Percentiles rank a stretch among this genome's conserved stretches.
Evolutionary conservation across 2,113 vertebrate genomes (phyloP).

Genomic region (Stegostoma tigrinum): DNA sequence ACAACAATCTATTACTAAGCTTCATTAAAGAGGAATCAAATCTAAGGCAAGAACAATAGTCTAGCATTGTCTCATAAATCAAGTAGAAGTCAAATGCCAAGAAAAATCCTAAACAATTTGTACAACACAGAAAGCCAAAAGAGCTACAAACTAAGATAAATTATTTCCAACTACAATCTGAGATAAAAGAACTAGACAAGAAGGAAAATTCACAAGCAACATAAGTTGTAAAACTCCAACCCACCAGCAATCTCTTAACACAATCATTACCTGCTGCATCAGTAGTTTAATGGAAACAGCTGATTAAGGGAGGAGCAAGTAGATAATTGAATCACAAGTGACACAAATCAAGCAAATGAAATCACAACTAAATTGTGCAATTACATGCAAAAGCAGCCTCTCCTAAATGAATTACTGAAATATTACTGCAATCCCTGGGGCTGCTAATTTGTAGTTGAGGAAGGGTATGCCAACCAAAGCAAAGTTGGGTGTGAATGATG

Average conservation of each 20-base stretch:
- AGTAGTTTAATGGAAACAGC: background rate
- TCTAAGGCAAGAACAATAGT: background rate
- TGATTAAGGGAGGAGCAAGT: slow-evolving; percentile 10
- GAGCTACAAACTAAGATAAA: background rate
- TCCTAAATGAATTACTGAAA: background rate
- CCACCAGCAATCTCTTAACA: too few relatives aligned
- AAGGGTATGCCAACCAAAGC: background rate
- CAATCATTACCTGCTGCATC: background rate
- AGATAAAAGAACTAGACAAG: background rate
- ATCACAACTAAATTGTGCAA: slow-evolving; percentile 10
- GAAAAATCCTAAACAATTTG: background rate
- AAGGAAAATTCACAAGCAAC: background rate
- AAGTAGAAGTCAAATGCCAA: background rate
- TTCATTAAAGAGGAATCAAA: background rate
- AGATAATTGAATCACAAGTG: background rate
- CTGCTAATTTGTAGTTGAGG: background rate
- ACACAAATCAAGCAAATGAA: background rate
- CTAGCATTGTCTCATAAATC: background rate
- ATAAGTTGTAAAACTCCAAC: background rate
- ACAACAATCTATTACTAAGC: background rate
- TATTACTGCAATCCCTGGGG: background rate
- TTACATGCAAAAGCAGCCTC: background rate
- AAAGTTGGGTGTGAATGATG: too few relatives aligned
- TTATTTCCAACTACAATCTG: background rate
- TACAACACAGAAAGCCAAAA: background rate